These are phyloP conservation scores for Merops nubicus DNA, from an alignment of 2,113 vertebrate species.

Conservation along the genomic window DNA sequence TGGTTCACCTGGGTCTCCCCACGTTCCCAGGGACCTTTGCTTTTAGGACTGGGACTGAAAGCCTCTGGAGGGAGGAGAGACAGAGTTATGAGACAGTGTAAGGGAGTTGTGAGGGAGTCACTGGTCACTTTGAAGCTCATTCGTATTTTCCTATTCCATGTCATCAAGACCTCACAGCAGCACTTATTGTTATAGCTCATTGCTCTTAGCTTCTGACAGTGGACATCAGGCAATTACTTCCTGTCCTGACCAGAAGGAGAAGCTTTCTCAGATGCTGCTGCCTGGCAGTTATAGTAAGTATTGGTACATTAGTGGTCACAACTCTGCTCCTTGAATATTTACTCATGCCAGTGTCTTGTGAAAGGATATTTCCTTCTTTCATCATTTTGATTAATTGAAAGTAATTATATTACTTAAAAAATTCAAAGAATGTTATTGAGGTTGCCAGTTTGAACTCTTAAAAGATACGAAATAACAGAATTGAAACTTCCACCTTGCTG, in stretches of 20 bases:
- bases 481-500: background rate
- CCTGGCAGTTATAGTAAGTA: background rate
- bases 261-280: background rate
- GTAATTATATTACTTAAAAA: background rate
- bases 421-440: background rate
- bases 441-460: background rate
- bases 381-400: slow-evolving; percentile 35
- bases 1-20: background rate
- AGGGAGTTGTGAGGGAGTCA: background rate
- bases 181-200: background rate
- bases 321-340: background rate
- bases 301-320: background rate
- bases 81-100: background rate
- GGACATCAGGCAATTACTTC: background rate
- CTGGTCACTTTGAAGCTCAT: background rate
- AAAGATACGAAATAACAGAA: slow-evolving; percentile 21
- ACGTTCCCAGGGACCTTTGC: accelerated
- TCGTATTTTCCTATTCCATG: background rate
- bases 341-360: background rate
- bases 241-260: background rate
- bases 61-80: background rate
- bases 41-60: background rate
- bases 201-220: background rate
- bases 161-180: background rate
- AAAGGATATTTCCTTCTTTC: slow-evolving; percentile 14